Conservation (phyloP, 2,797 vertebrate genomes). For the Percopsis omiscomaycus region DNA sequence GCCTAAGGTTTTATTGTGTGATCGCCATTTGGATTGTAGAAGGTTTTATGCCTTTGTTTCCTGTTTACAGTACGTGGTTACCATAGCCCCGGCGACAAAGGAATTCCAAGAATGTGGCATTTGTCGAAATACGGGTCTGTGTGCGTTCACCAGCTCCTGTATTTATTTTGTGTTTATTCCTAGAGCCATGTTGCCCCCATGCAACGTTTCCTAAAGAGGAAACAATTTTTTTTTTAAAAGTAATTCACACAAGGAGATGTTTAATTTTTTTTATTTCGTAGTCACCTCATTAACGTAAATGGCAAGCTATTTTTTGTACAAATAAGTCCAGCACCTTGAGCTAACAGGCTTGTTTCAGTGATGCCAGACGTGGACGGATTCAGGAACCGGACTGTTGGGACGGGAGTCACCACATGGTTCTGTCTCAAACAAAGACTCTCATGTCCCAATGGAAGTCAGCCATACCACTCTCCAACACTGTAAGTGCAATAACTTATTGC, state of each 20-base stretch:
- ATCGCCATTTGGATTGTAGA: constrained; percentile 15
- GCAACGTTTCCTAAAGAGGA: constrained; percentile 10
- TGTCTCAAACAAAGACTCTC: constrained; percentile 39
- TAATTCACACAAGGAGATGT: constrained; percentile 29
- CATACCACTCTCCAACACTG: constrained; percentile 53
- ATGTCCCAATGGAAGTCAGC: constrained; percentile 36
- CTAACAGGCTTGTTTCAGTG: constrained; percentile 24
- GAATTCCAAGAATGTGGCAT: constrained; percentile 2
- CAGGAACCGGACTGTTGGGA: constrained; percentile 45
- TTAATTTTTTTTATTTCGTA: constrained; percentile 66
- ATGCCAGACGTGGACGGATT: constrained; percentile 45
- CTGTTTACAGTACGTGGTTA: background rate
- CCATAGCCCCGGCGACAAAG: background rate
- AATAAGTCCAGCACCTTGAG: constrained; percentile 54
- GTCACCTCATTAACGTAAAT: constrained; percentile 52
- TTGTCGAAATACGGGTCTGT: background rate
- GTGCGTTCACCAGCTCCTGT: background rate
- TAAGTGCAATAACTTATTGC: constrained; percentile 88
- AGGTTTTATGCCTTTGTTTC: constrained; percentile 12
- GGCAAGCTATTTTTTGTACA: constrained; percentile 60
- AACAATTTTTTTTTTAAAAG: background rate
- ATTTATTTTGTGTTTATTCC: constrained; percentile 9
- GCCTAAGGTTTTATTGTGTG: constrained; percentile 13
- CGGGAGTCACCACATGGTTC: constrained; percentile 15
- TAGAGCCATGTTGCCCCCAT: background rate